Conservation (phyloP, 1,140 invertebrate species). For the Drosophila setifemur region DNA sequence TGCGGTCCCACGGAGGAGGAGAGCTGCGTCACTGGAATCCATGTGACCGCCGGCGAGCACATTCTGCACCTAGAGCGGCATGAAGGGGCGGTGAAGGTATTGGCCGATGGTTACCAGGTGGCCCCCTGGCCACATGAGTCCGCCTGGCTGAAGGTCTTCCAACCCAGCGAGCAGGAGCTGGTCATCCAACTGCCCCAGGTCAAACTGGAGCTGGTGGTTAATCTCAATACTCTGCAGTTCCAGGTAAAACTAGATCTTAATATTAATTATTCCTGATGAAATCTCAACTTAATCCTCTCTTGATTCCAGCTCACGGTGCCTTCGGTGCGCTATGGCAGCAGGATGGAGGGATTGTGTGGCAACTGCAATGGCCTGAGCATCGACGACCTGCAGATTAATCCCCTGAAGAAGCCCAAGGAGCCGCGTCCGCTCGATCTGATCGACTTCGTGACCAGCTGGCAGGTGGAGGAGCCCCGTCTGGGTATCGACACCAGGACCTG, state of each 20-base stretch:
- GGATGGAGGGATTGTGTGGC: slow-evolving; percentile 12
- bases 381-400: slow-evolving; percentile 1
- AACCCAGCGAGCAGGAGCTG: background rate
- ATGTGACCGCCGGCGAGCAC: background rate
- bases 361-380: slow-evolving; percentile 11
- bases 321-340: slow-evolving; percentile 3
- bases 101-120: slow-evolving; percentile 13
- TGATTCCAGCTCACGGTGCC: background rate
- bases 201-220: slow-evolving; percentile 3
- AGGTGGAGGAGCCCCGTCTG: slow-evolving; percentile 2
- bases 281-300: background rate
- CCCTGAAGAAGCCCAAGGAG: background rate
- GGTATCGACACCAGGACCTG: background rate
- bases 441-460: slow-evolving; percentile 11
- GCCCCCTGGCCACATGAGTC: slow-evolving; percentile 3
- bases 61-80: slow-evolving; percentile 1
- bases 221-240: slow-evolving; percentile 1
- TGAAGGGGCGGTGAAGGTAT: background rate
- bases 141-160: background rate
- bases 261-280: background rate
- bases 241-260: background rate
- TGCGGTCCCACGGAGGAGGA: slow-evolving; percentile 1
- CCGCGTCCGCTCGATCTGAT: background rate
- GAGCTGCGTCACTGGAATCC: background rate
- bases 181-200: slow-evolving; percentile 3